Evolutionary conservation across 2,113 vertebrate species (phyloP).

Genomic region (Poicephalus meyeri): DNA sequence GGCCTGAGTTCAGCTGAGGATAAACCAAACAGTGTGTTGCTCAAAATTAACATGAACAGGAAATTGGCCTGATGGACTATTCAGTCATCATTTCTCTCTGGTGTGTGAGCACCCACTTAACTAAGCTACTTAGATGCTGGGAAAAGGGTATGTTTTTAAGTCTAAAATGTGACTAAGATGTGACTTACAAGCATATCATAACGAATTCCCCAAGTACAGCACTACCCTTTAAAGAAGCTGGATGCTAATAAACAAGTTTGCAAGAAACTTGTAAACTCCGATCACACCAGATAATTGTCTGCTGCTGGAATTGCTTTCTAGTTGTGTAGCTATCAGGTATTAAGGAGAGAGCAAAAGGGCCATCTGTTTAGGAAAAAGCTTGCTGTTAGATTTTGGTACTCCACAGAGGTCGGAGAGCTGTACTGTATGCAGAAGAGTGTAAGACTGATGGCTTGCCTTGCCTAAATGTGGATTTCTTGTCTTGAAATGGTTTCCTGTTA

Average conservation of each 20-base stretch:
- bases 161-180: neutral
- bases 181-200: neutral
- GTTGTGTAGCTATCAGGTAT: neutral
- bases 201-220: neutral
- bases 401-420: neutral
- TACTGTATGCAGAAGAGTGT: neutral
- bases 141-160: neutral
- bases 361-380: neutral
- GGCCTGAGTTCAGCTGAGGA: conserved; percentile 20
- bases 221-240: neutral
- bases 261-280: neutral
- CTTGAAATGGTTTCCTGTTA: neutral
- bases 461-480: neutral
- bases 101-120: neutral
- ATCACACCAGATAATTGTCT: neutral
- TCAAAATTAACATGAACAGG: neutral
- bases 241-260: neutral
- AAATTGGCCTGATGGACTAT: neutral
- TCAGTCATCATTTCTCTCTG: neutral
- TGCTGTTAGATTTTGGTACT: neutral
- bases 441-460: neutral
- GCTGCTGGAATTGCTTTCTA: neutral
- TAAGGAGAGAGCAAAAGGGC: neutral
- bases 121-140: neutral
- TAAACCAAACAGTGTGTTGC: neutral